Percentiles rank a stretch among this genome's conserved stretches.
Evolutionary conservation across 1,140 invertebrate genomes (phyloP).

Genomic region (Eumeta japonica): DNA sequence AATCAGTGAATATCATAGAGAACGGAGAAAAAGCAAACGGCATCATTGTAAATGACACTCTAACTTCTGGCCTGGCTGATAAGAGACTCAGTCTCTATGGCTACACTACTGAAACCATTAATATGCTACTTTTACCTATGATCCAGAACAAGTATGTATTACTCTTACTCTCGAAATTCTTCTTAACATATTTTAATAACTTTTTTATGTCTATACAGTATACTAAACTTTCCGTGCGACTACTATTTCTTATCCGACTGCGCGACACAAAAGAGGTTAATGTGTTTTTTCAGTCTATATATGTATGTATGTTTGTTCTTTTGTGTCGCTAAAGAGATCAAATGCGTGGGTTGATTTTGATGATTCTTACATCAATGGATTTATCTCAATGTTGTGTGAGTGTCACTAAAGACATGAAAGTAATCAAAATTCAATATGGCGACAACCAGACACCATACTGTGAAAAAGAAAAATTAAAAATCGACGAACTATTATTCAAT

Average conservation of each 20-base stretch:
- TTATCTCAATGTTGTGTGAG: too few relatives aligned
- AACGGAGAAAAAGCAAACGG: conserved; percentile 25
- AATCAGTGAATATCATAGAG: conserved; percentile 43
- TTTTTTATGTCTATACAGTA: not conserved
- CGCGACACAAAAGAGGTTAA: too few relatives aligned
- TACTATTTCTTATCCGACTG: too few relatives aligned
- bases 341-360: too few relatives aligned
- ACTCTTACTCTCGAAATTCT: conserved; percentile 7
- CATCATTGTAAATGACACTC: conserved; percentile 38
- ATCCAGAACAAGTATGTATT: conserved; percentile 85
- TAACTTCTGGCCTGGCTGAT: conserved; percentile 70
- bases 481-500: too few relatives aligned
- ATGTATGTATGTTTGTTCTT: not conserved
- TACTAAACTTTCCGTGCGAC: not conserved
- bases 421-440: too few relatives aligned
- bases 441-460: too few relatives aligned
- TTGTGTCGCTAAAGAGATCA: too few relatives aligned
- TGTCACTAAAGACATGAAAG: too few relatives aligned
- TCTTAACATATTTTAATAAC: not conserved
- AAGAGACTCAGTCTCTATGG: conserved; percentile 87
- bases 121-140: conserved; percentile 93
- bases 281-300: too few relatives aligned
- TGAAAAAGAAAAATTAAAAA: too few relatives aligned
- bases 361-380: too few relatives aligned
- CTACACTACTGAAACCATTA: conserved; percentile 94